Evolutionary conservation across 2,797 vertebrate genomes (phyloP).

Genomic region (Sylvilagus floridanus): DNA sequence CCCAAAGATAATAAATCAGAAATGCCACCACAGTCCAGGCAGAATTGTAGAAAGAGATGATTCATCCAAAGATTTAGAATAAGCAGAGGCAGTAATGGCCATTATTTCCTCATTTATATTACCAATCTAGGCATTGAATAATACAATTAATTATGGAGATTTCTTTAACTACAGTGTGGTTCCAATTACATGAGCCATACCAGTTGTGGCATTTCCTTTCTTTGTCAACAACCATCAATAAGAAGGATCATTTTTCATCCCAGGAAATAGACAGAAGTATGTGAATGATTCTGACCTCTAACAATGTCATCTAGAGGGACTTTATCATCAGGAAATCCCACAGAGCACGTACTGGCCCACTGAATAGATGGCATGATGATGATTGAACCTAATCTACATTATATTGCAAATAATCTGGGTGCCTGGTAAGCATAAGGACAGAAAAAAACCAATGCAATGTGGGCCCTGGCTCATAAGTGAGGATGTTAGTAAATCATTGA

Average conservation of each 20-base stretch:
- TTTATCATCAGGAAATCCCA: not conserved
- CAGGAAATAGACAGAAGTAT: not conserved
- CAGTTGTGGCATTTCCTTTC: not conserved
- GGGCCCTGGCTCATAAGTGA: not conserved
- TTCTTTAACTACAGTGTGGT: not conserved
- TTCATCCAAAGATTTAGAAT: not conserved
- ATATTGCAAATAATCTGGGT: not conserved
- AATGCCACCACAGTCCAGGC: not conserved
- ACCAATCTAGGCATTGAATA: not conserved
- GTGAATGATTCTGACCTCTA: not conserved
- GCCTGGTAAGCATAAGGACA: not conserved
- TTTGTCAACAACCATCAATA: not conserved
- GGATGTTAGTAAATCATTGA: not conserved
- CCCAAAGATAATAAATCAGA: not conserved
- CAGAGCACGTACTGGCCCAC: not conserved
- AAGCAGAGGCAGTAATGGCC: not conserved
- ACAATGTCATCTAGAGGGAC: not conserved
- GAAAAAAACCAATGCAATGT: not conserved
- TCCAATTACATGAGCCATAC: not conserved
- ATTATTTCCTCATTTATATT: not conserved
- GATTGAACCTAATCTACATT: not conserved
- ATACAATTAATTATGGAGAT: not conserved
- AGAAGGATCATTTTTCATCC: not conserved
- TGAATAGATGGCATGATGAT: not conserved
- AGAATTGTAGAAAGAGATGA: not conserved